A percentile compares a stretch with the other conserved stretches of the same genome.
Conservation (phyloP, 2,888 invertebrate species). For the Catocala sponsa region DNA sequence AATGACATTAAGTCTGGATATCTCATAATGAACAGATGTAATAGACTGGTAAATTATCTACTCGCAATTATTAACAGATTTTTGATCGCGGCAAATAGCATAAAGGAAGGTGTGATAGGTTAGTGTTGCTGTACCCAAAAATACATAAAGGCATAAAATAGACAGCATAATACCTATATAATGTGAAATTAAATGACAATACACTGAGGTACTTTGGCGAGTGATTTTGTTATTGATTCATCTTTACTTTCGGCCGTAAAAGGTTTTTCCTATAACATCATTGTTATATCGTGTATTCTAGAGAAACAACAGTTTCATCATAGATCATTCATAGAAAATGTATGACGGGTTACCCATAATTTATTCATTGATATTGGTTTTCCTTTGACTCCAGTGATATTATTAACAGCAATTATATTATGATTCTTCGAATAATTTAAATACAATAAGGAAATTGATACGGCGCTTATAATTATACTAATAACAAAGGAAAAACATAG, state of each 20-base stretch:
- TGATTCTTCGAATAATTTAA: conserved; percentile 39
- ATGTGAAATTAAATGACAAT: too few relatives aligned
- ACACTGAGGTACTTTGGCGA: too few relatives aligned
- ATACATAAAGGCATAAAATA: too few relatives aligned
- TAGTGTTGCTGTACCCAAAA: too few relatives aligned
- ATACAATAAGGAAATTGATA: conserved; percentile 33
- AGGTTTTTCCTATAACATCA: conserved; percentile 8
- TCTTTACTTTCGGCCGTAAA: neutral
- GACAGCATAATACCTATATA: too few relatives aligned
- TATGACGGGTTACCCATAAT: conserved; percentile 16
- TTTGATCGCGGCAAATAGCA: too few relatives aligned
- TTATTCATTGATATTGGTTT: conserved; percentile 36
- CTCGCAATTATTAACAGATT: too few relatives aligned
- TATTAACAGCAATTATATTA: conserved; percentile 19
- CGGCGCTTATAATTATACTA: conserved; percentile 25
- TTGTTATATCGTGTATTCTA: neutral
- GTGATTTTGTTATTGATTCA: too few relatives aligned
- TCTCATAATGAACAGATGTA: too few relatives aligned
- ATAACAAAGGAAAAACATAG: conserved; percentile 9
- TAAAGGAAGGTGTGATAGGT: too few relatives aligned
- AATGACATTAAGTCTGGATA: too few relatives aligned
- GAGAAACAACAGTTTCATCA: neutral
- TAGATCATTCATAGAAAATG: conserved; percentile 19
- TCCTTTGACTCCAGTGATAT: conserved; percentile 40
- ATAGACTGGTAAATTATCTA: too few relatives aligned